Base-by-base conservation (phyloP, 2,888 invertebrate species). In the Cephus runcator region DNA sequence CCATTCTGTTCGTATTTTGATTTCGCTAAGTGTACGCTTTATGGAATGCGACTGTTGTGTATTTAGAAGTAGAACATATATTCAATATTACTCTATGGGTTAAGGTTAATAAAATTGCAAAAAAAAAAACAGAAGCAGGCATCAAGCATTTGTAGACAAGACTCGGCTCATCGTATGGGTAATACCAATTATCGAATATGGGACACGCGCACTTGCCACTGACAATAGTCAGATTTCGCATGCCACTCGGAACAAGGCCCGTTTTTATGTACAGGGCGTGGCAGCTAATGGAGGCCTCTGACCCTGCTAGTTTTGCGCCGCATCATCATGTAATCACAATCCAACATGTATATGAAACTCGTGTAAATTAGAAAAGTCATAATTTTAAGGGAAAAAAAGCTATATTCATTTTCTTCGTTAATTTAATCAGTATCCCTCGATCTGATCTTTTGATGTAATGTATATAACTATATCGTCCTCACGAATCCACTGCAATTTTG, bases 161-260 rank as follows among this genome's bases (percentile, higher is more conserved):
- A 23, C 9, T 56, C 56, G 56, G 3, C 56, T 56, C 23, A 40
- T 40, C 56, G 56, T 81, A 80, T 80, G 81, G 75, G 78, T 75
- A 79, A 69, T 77, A 78, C 74, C 75, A 80, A 80, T 81, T 82
- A 81, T 84, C 81, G 83, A 80, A 81, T 81, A 84, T 80, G 82
- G 80, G 80, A 83, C 81, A 79, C 80, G 75, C 81, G 82, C 81
- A 76, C 76, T 76, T 78, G 75, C 77, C 69, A 33, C 76, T 76
- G 83, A 85, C 87, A 85, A 83, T 83, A 75, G 80, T 71, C 76
- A 80, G 83, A 87, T 87, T 86, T 85, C 79, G 85, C 83, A 87
- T 84, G 87, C 85, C 81, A 79, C 75, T 77, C 82, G 80, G 69
- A 68, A 56, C 56, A 23, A 56, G 56, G 56, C 23, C 56, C 56